Evolutionary conservation across 2,888 invertebrate species (phyloP), one percentile per base, ranked within the genome.

Genomic region (Oscheius sp.): DNA sequence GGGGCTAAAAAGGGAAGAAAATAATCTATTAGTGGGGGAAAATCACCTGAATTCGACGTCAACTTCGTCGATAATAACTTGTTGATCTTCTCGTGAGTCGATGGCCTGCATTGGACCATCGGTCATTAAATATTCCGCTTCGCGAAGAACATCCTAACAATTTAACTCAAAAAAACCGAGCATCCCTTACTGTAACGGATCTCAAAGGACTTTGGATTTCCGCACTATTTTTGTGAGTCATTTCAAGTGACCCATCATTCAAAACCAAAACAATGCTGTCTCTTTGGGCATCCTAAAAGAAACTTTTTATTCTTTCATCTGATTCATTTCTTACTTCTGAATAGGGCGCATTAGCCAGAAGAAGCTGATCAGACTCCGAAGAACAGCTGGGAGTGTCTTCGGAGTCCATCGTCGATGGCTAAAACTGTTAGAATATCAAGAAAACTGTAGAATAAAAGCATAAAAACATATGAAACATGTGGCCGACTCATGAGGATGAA

Each of bases 61-160:
- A 12, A 80, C 77, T 46, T 78, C 71, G 70, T 80, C 80, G 15
- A 80, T 66, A 12, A 80, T 64, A 33, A 80, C 75, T 57, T 76
- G 72, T 33, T 76, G 73, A 50, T 72, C 65, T 8, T 76, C 73
- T 39, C 69, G 53, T 5, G 69, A 57, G 1, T 68, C 71, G 3
- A 74, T 69, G 15, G 64, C 70, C 57, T 77, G 76, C n/a, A 74
- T 55, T 12, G 75, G 75, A 15, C 78, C 80, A 42, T 80, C 78
- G 1, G 73, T 78, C 64, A 80, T 71, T 39, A 80, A 71, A 45
- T 75, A 71, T 34, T 77, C 75, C 3, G 80, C 80, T 63, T 79
- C 78, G 37, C 74, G 71, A 3, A 80, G 65, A 61, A 80, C 80
- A 69, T 77, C 78, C 80, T 80, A 65, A 53, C 73, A 33, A 2